Conservation (phyloP, 2,888 invertebrate genomes). For the Pristionchus entomophagus region DNA sequence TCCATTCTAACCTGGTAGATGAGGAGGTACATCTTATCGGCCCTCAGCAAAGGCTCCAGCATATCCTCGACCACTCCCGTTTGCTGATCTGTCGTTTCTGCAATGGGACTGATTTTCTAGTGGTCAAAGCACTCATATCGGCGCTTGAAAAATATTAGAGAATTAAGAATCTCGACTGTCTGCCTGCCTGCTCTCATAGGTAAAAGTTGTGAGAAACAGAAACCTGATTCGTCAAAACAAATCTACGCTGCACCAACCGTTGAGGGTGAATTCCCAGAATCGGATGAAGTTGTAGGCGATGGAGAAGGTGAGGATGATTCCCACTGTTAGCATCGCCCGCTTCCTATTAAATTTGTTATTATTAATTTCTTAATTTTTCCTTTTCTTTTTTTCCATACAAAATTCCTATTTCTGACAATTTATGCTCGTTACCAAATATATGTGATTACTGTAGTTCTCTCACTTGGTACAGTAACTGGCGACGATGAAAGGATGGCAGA, state of each 20-base stretch:
- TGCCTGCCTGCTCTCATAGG: background rate
- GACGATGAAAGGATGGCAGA: conserved; percentile 74
- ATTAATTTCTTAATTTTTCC: no score
- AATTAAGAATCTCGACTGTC: no score
- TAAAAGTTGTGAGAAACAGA: no score
- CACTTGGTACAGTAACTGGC: conserved; percentile 71
- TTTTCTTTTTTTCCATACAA: background rate
- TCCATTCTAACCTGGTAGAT: conserved; percentile 52
- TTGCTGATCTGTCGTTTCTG: background rate
- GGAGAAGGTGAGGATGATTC: conserved; percentile 66
- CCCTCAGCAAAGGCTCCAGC: conserved; percentile 44
- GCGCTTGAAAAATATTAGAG: no score
- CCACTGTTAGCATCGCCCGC: conserved; percentile 67
- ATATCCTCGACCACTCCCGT: conserved; percentile 28
- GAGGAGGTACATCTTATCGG: conserved; percentile 54
- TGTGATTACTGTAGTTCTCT: background rate
- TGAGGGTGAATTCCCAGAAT: conserved; percentile 72
- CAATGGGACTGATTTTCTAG: background rate
- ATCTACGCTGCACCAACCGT: conserved; percentile 42
- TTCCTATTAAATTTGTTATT: no score
- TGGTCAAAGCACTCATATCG: background rate
- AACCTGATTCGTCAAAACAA: no score
- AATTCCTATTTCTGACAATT: no score
- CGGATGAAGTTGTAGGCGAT: conserved; percentile 72
- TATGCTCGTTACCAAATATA: no score